phyloP scores from a whole-genome alignment of 2,888 invertebrate species.

The Eupithecia inturbata region DNA sequence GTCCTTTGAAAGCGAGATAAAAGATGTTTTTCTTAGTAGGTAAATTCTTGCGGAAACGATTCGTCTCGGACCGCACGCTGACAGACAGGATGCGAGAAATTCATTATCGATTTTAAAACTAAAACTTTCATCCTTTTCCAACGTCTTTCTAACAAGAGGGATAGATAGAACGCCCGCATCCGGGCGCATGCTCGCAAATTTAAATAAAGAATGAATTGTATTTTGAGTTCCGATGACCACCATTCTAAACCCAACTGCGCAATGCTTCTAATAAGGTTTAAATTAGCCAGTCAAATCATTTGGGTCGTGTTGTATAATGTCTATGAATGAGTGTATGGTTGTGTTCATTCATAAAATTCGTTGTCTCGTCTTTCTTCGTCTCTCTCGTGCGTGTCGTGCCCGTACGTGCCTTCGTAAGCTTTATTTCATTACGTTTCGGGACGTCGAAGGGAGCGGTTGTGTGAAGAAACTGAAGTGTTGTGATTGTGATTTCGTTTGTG shows the following conservation, averaged over 20 bases:
- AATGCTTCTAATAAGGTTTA: accelerated
- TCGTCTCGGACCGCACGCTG: conserved; percentile 80
- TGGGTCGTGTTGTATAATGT: conserved; percentile 20
- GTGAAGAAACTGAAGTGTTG: conserved; percentile 8
- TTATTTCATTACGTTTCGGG: conserved; percentile 22
- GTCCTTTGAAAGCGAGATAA: not conserved
- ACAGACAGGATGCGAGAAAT: conserved; percentile 78
- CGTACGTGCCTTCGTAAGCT: too few relatives aligned
- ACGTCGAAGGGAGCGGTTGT: conserved; percentile 14
- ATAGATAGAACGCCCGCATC: conserved; percentile 59
- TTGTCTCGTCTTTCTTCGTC: conserved; percentile 10
- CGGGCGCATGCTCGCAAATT: conserved; percentile 58
- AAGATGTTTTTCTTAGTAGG: conserved; percentile 24
- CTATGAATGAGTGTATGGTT: conserved; percentile 18
- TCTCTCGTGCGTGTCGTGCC: too few relatives aligned
- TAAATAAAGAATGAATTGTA: conserved; percentile 25
- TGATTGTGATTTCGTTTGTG: conserved; percentile 28
- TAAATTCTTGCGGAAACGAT: conserved; percentile 73
- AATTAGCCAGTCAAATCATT: conserved; percentile 24
- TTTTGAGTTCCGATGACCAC: not conserved
- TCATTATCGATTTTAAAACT: conserved; percentile 78
- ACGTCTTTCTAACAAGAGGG: conserved; percentile 46
- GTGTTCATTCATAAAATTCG: conserved; percentile 35
- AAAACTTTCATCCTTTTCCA: conserved; percentile 51
- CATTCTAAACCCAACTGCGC: conserved; percentile 31